A percentile compares a stretch with the other conserved stretches of the same genome.
Conservation (phyloP, 2,888 invertebrate genomes). For the Pristionchus mayeri region DNA sequence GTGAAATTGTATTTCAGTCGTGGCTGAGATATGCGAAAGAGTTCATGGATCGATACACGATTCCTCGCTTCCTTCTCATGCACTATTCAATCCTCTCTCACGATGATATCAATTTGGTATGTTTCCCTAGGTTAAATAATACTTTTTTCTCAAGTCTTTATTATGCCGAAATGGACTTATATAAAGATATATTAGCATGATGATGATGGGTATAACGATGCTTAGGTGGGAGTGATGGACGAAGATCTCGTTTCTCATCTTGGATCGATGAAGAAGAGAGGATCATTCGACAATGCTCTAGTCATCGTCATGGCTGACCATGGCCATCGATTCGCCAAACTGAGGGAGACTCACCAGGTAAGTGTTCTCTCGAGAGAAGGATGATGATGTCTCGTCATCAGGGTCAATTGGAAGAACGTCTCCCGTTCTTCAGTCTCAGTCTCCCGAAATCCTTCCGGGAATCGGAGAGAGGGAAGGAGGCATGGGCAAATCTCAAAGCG, state of each 20-base stretch:
- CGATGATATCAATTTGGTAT: conserved; percentile 83
- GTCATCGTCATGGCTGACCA: conserved; percentile 94
- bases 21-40: conserved; percentile 78
- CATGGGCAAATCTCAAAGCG: conserved; percentile 61
- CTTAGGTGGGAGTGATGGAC: conserved; percentile 80
- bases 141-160: not conserved
- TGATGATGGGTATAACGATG: not conserved
- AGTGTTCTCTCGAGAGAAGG: not conserved
- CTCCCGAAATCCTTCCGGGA: conserved; percentile 65
- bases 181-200: no score
- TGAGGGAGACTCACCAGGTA: conserved; percentile 90
- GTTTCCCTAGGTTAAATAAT: not conserved
- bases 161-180: not conserved
- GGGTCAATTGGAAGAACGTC: conserved; percentile 86
- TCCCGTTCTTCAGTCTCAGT: conserved; percentile 85
- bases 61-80: conserved; percentile 88
- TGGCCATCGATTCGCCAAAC: conserved; percentile 88
- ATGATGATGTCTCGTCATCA: no score
- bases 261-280: conserved; percentile 56
- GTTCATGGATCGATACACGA: conserved; percentile 81
- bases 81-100: conserved; percentile 92
- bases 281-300: conserved; percentile 85
- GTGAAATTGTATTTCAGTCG: conserved; percentile 53
- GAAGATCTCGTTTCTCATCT: conserved; percentile 66
- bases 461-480: conserved; percentile 57